Percentiles rank a stretch among this genome's conserved stretches.
Evolutionary conservation across 2,113 vertebrate species (phyloP).

Genomic region (Forbesichthys agassizii): DNA sequence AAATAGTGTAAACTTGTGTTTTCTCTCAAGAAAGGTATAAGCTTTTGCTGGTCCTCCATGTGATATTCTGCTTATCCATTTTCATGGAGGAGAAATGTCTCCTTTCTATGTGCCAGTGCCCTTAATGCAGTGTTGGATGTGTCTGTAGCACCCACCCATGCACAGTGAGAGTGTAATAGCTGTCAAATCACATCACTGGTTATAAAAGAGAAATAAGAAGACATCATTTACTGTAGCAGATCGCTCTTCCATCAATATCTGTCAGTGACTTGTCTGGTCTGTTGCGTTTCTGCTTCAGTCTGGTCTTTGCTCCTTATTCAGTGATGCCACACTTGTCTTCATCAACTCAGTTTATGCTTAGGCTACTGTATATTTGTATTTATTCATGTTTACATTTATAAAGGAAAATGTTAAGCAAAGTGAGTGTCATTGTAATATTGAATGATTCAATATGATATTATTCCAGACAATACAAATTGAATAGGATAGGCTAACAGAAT

Average conservation of each 20-base stretch:
- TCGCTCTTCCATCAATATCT: conserved; percentile 5
- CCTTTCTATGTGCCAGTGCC: neutral
- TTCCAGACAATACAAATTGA: too few relatives aligned
- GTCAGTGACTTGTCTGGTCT: neutral
- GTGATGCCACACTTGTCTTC: neutral
- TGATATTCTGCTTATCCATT: neutral
- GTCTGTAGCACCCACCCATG: neutral
- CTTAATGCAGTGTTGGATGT: neutral
- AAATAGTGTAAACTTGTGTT: neutral
- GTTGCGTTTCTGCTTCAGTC: neutral
- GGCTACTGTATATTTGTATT: neutral
- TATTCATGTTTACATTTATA: neutral
- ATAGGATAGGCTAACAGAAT: too few relatives aligned
- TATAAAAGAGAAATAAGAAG: neutral
- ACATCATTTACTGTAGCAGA: neutral
- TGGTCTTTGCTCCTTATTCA: neutral
- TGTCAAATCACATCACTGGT: neutral
- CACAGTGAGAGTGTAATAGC: neutral
- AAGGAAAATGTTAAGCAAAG: neutral
- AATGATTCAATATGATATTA: too few relatives aligned
- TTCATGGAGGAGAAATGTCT: neutral
- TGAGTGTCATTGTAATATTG: neutral
- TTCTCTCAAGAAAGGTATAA: neutral
- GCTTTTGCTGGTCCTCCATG: neutral
- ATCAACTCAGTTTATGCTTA: neutral